These are phyloP conservation scores for Montipora efflorescens DNA, from an alignment of 64 coral and sea anemone genomes.

Conservation along the genomic window DNA sequence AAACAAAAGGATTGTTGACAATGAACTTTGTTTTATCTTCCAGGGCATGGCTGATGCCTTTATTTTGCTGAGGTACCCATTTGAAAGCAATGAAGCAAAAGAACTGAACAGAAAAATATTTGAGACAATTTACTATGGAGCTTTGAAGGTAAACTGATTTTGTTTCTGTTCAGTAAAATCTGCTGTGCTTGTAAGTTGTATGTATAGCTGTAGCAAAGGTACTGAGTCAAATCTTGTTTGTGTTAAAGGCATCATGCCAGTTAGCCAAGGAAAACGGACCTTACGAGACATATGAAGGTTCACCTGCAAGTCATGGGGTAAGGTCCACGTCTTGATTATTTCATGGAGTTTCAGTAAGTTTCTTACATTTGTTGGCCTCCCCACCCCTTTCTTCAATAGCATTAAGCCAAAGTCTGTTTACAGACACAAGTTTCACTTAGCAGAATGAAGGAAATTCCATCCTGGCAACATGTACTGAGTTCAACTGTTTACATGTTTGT, in stretches of 20 bases:
- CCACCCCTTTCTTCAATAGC: neutral
- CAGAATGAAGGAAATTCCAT: no score
- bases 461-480: no score
- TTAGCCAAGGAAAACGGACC: conserved; percentile 80
- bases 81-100: conserved; percentile 89
- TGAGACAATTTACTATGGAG: conserved; percentile 98
- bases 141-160: conserved; percentile 83
- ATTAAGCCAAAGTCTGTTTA: neutral
- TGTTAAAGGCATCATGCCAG: conserved; percentile 89
- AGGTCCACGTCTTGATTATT: neutral
- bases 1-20: neutral
- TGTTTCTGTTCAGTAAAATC: neutral
- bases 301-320: conserved; percentile 92
- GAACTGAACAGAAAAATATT: conserved; percentile 93
- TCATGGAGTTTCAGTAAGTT: neutral
- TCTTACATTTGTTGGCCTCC: neutral
- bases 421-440: no score
- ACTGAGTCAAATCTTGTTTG: neutral
- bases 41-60: conserved; percentile 99
- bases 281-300: conserved; percentile 93
- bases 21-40: neutral
- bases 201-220: neutral
- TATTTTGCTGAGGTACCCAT: conserved; percentile 97
- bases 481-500: no score
- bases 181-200: no score